Base-by-base conservation (phyloP, 2,888 invertebrate species). In the Noctua comes region DNA sequence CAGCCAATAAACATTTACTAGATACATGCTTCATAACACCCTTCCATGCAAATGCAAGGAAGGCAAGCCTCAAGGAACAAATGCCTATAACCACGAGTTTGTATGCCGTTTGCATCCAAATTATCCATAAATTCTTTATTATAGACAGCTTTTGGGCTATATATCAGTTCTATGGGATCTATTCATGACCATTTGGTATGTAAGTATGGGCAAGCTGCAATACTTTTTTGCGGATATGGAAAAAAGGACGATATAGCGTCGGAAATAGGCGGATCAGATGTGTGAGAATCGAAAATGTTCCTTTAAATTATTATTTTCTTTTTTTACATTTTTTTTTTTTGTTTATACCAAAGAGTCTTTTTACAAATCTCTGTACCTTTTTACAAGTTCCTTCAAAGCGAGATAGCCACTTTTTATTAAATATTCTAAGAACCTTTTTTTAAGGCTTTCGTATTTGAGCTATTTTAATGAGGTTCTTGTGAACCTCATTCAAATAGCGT, bases 61-160 rank as follows among this genome's bases (percentile, higher is more conserved):
- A 59, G n/a, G 5, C 54, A 31, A 62, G 24, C 59, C 73, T 51
- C 6, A 36, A 59, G 40, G 62, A 79, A 76, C 73, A 74, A 77
- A 79, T 40, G 71, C 71, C 43, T 72, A 68, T 66, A 83, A 66
- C 79, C 43, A 16, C 62, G 27, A 72, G n/a, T 40, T 62, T 71
- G 18, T 76, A 68, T 76, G 84, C 75, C 73, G 59, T 86, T 85
- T 84, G 85, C 85, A 87, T 85, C 59, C 40, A 69, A 80, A 86
- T 84, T 40, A 74, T 78, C 70, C 57, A 40, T 46, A 77, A 72
- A 81, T 68, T 76, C 51, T 84, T 84, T 80, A 85, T 75, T 71
- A 84, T 68, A 24, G 62, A 80, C 73, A 65, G 69, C 46, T 77
- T 75, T 76, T 43, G 5, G 48, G 27, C 24, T 13, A 77, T 77